phyloP scores from a whole-genome alignment of 64 coral and sea anemone genomes.

The Porites australiensis region DNA sequence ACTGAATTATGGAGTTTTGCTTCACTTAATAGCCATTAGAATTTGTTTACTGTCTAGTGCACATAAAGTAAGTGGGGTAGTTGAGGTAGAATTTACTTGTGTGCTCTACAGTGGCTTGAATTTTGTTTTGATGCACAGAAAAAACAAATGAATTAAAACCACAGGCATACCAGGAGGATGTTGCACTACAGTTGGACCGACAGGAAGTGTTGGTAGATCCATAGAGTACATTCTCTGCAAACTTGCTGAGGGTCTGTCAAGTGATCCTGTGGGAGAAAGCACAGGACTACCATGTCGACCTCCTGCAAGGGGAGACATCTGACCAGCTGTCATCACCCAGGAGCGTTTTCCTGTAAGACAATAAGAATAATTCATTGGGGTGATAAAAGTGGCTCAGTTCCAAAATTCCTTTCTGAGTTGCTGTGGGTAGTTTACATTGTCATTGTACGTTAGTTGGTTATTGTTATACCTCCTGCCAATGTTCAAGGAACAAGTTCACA shows the following conservation, averaged over 20 bases:
- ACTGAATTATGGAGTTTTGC: too few species aligned
- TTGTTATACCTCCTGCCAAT: too few species aligned
- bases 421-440: too few species aligned
- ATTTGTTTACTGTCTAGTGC: too few species aligned
- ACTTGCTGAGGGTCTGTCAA: conserved; percentile 77
- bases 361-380: background rate
- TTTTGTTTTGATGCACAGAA: background rate
- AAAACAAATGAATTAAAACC: background rate
- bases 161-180: conserved; percentile 21
- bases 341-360: conserved; percentile 74
- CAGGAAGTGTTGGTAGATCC: conserved; percentile 73
- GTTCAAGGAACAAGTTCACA: too few species aligned
- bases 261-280: conserved; percentile 78
- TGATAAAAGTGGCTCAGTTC: too few species aligned
- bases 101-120: background rate
- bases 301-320: conserved; percentile 81
- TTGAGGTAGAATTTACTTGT: too few species aligned
- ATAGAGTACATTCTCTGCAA: conserved; percentile 92
- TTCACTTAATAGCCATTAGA: too few species aligned
- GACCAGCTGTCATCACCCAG: conserved; percentile 90
- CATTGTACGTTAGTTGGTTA: too few species aligned
- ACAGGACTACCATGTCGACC: conserved; percentile 84
- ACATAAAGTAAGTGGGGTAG: too few species aligned
- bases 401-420: too few species aligned
- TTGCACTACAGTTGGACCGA: conserved; percentile 52